Evolutionary conservation across 2,113 vertebrate genomes (phyloP).

Genomic region (Solea solea): DNA sequence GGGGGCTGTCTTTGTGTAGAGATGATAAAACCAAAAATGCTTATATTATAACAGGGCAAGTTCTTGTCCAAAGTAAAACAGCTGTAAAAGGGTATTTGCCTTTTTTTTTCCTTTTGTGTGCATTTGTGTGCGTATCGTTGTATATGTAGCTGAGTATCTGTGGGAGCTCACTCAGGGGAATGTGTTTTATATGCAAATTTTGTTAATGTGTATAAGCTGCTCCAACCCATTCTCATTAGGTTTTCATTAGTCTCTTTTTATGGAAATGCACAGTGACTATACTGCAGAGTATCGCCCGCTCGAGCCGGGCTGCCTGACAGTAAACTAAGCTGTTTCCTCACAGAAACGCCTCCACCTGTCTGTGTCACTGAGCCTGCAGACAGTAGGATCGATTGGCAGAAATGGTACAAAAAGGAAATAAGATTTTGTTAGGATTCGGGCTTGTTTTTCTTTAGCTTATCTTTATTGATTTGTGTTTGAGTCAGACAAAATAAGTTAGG

Average conservation of each 20-base stretch:
- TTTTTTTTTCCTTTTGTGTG: background rate
- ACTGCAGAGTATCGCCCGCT: conserved; percentile 26
- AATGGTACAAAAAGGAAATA: conserved; percentile 1
- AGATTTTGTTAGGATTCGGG: conserved; percentile 16
- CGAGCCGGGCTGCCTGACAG: conserved; percentile 26
- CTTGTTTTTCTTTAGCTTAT: conserved; percentile 10
- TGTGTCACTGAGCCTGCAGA: conserved; percentile 2
- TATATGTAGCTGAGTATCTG: conserved; percentile 17
- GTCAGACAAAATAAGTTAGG: background rate
- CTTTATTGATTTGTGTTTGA: background rate
- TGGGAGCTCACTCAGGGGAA: conserved; percentile 45
- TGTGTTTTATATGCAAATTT: conserved; percentile 79
- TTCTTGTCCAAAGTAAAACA: conserved; percentile 2
- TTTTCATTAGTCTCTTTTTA: conserved; percentile 75
- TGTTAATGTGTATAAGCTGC: conserved; percentile 75
- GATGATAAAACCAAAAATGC: background rate
- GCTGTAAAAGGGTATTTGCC: conserved; percentile 27
- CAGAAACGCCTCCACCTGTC: conserved; percentile 9
- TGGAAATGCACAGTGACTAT: conserved; percentile 66
- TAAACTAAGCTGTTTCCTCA: conserved; percentile 35
- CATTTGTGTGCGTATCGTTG: background rate
- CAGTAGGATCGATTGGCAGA: conserved; percentile 2
- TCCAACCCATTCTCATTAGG: conserved; percentile 74
- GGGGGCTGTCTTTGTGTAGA: background rate
- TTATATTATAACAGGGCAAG: background rate